These are phyloP conservation scores for Machimus atricapillus DNA, from an alignment of 2,888 invertebrate genomes.

Conservation along the genomic window DNA sequence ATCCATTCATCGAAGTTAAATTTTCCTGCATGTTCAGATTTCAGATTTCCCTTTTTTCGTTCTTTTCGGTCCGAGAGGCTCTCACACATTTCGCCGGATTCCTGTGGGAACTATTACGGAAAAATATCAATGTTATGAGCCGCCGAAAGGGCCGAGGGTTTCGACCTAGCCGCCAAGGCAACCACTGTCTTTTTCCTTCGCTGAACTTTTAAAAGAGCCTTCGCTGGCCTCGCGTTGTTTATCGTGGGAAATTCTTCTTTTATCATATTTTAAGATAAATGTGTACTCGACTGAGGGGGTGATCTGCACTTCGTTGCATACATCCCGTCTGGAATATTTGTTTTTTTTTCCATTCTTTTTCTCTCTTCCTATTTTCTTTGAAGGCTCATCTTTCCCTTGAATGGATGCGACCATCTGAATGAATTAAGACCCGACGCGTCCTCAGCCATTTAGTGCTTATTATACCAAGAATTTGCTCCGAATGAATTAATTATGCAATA, in stretches of 20 bases:
- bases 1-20: neutral
- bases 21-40: neutral
- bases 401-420: neutral
- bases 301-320: neutral
- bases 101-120: neutral
- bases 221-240: neutral
- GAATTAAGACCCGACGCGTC: neutral
- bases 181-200: neutral
- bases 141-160: neutral
- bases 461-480: constrained; percentile 6
- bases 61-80: neutral
- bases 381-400: neutral
- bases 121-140: neutral
- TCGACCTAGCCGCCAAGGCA: neutral
- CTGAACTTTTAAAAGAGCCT: neutral
- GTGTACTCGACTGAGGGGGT: neutral
- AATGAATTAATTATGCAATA: constrained; percentile 33
- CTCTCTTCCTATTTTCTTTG: neutral
- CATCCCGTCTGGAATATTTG: neutral
- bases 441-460: neutral
- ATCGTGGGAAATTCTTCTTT: neutral
- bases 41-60: neutral
- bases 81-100: neutral
- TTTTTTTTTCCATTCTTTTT: neutral
- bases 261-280: neutral